phyloP scores from a whole-genome alignment of 1,140 invertebrate species.

The Trialeurodes vaporariorum region DNA sequence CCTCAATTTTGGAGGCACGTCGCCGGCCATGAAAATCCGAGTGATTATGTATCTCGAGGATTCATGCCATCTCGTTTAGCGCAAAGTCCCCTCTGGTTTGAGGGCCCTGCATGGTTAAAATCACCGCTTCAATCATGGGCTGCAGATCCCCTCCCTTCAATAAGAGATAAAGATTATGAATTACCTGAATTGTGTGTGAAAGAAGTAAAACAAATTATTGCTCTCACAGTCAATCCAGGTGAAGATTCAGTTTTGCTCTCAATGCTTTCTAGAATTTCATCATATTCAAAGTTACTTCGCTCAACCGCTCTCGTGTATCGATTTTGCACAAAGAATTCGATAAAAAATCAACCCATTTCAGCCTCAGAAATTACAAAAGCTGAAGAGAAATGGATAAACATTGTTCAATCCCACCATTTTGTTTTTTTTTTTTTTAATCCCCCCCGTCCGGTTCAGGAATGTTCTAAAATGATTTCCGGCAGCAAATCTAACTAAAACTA shows the following conservation, averaged over 20 bases:
- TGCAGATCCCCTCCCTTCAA: not conserved
- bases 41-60: not conserved
- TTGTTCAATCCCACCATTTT: not conserved
- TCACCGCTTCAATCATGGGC: not conserved
- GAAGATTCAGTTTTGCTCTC: not conserved
- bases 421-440: not conserved
- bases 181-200: not conserved
- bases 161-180: slow-evolving; percentile 2
- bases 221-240: not conserved
- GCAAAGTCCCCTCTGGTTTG: not conserved
- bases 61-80: not conserved
- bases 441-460: slow-evolving; percentile 30
- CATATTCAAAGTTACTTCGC: not conserved
- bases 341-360: not conserved
- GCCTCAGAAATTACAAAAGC: not conserved
- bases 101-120: not conserved
- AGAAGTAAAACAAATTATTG: not conserved
- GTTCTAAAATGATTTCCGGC: slow-evolving; percentile 29
- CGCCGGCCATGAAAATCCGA: not conserved
- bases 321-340: not conserved
- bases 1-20: not conserved
- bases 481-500: slow-evolving; percentile 30
- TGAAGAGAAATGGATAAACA: not conserved
- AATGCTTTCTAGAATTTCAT: not conserved
- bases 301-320: not conserved